Evolutionary conservation across 2,797 vertebrate species (phyloP).

Genomic region (Pangasius djambal): DNA sequence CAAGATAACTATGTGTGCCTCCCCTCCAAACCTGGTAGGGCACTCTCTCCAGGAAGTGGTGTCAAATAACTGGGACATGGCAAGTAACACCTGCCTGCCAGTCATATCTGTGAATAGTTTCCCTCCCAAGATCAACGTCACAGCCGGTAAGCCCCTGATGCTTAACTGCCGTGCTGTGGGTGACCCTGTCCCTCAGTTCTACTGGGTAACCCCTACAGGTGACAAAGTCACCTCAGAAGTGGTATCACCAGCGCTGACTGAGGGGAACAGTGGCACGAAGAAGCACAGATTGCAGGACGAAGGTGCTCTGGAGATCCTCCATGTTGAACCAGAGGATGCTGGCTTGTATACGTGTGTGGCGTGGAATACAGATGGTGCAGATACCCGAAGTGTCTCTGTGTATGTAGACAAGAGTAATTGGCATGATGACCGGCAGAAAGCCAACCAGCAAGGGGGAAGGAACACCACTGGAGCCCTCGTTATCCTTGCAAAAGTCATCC

Average conservation of each 20-base stretch:
- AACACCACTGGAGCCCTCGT: conserved; percentile 70
- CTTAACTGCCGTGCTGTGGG: conserved; percentile 80
- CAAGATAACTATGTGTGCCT: conserved; percentile 75
- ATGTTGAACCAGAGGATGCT: conserved; percentile 70
- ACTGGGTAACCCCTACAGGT: conserved; percentile 82
- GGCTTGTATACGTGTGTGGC: conserved; percentile 83
- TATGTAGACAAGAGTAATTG: conserved; percentile 62
- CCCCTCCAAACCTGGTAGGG: conserved; percentile 71
- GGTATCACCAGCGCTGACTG: conserved; percentile 59
- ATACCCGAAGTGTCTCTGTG: conserved; percentile 76
- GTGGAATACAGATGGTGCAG: conserved; percentile 78
- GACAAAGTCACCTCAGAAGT: conserved; percentile 78
- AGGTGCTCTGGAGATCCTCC: conserved; percentile 76
- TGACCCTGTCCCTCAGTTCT: conserved; percentile 80
- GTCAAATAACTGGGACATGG: conserved; percentile 62
- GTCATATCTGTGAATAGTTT: conserved; percentile 74
- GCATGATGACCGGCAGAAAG: conserved; percentile 24
- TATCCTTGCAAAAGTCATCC: conserved; percentile 76
- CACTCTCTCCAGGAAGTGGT: conserved; percentile 75
- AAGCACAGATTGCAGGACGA: conserved; percentile 74
- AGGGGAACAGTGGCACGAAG: conserved; percentile 61
- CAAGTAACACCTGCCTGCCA: conserved; percentile 75
- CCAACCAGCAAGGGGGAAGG: conserved; percentile 44
- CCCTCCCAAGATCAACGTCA: conserved; percentile 70
- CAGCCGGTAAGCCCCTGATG: conserved; percentile 70